A percentile compares a stretch with the other conserved stretches of the same genome.
phyloP scores from a whole-genome alignment of 2,888 invertebrate species.

The Euplexia lucipara region DNA sequence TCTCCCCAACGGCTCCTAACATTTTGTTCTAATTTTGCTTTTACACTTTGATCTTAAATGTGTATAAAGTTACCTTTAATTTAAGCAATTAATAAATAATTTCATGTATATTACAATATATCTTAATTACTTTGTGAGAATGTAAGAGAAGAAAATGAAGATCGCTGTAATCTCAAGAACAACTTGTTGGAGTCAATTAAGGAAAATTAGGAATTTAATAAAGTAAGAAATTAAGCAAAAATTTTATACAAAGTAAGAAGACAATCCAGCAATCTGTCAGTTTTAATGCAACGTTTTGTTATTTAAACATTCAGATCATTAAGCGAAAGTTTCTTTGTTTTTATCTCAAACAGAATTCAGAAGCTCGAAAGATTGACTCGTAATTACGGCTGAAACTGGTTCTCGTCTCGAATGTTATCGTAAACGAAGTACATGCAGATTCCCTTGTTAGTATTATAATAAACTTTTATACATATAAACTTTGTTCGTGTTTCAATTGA shows the following conservation, averaged over 20 bases:
- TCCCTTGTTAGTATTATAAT: background rate
- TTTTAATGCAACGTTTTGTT: slow-evolving; percentile 14
- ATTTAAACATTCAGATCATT: slow-evolving; percentile 28
- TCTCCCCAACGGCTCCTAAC: too few species aligned
- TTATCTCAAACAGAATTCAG: slow-evolving; percentile 10
- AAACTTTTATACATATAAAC: background rate
- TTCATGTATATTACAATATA: background rate
- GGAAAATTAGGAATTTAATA: slow-evolving; percentile 10
- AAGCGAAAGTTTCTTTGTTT: slow-evolving; percentile 6
- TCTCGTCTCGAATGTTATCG: background rate
- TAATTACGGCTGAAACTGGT: slow-evolving; percentile 2
- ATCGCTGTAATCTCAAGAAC: slow-evolving; percentile 3
- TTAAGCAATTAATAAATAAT: background rate
- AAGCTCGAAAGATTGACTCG: slow-evolving; percentile 13
- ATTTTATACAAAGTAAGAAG: background rate
- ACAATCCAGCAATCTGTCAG: slow-evolving; percentile 1
- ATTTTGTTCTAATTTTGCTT: too few species aligned
- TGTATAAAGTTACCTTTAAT: too few species aligned
- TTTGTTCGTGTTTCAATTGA: background rate
- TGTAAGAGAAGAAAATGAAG: background rate
- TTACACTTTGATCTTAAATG: too few species aligned
- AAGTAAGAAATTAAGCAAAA: background rate
- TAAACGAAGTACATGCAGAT: background rate
- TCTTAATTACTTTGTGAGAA: background rate
- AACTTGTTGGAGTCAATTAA: slow-evolving; percentile 26